Evolutionary conservation across 2,797 vertebrate species (phyloP).

Genomic region (Euphonia xanthogaster): DNA sequence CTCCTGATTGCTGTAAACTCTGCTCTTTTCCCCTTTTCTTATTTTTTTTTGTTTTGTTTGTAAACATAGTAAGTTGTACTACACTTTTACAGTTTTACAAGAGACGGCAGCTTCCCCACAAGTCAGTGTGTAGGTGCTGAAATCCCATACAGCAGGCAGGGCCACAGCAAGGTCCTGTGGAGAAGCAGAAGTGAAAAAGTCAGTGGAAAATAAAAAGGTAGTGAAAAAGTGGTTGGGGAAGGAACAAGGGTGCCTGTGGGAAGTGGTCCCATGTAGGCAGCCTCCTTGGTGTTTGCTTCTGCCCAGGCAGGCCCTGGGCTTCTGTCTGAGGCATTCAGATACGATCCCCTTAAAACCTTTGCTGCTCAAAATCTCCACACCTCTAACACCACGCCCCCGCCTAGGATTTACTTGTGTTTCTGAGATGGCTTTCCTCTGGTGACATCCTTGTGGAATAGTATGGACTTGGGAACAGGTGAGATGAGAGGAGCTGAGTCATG

Average conservation of each 20-base stretch:
- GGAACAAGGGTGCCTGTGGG: accelerated
- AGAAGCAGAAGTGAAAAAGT: background rate
- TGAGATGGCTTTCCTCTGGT: background rate
- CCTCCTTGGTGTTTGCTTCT: background rate
- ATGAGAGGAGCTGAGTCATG: background rate
- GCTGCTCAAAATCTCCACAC: background rate
- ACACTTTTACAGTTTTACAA: background rate
- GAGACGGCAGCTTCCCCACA: background rate
- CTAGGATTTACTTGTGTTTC: background rate
- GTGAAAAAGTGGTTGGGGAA: background rate
- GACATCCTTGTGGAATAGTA: background rate
- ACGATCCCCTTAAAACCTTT: accelerated
- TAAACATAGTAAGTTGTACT: background rate
- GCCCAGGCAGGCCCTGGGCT: background rate
- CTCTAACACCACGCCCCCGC: accelerated
- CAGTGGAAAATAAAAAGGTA: background rate
- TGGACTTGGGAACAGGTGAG: accelerated
- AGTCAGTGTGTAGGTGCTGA: background rate
- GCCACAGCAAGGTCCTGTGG: accelerated
- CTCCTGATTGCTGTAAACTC: background rate
- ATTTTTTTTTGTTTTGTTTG: accelerated
- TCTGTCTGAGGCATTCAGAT: background rate
- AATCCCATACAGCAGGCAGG: background rate
- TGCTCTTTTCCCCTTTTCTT: background rate
- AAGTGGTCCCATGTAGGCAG: background rate